Evolutionary conservation across 2,797 vertebrate species (phyloP).

Genomic region (Taenioides sp.): DNA sequence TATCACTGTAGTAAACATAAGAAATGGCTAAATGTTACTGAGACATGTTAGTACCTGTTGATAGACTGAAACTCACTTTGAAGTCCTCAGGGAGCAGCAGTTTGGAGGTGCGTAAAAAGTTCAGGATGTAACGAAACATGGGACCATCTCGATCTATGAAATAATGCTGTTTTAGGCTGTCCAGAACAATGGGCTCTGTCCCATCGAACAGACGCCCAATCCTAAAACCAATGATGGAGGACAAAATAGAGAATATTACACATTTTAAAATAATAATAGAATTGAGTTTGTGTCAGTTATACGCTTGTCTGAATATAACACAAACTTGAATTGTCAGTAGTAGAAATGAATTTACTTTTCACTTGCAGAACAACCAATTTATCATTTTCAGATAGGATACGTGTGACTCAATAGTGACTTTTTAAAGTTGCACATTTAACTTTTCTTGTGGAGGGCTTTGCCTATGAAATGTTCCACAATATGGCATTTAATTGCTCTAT

Average conservation of each 20-base stretch:
- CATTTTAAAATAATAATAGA: not conserved
- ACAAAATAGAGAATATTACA: not conserved
- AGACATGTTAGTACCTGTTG: constrained; percentile 28
- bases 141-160: constrained; percentile 98
- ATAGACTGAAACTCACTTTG: constrained; percentile 83
- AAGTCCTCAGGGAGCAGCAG: constrained; percentile 97
- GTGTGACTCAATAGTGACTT: no score
- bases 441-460: no score
- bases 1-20: not conserved
- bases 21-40: not conserved
- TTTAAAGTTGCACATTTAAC: no score
- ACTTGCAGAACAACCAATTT: no score
- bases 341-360: no score
- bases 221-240: constrained; percentile 62
- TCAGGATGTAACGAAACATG: constrained; percentile 98
- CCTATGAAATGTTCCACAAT: no score
- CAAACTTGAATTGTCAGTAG: not conserved
- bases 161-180: constrained; percentile 97
- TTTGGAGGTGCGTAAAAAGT: constrained; percentile 95
- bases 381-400: not conserved
- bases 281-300: not conserved
- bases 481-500: no score
- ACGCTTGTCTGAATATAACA: not conserved
- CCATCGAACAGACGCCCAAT: constrained; percentile 95
- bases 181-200: constrained; percentile 95